These are phyloP conservation scores for Ictalurus furcatus DNA, from an alignment of 2,113 vertebrate species.

Conservation along the genomic window DNA sequence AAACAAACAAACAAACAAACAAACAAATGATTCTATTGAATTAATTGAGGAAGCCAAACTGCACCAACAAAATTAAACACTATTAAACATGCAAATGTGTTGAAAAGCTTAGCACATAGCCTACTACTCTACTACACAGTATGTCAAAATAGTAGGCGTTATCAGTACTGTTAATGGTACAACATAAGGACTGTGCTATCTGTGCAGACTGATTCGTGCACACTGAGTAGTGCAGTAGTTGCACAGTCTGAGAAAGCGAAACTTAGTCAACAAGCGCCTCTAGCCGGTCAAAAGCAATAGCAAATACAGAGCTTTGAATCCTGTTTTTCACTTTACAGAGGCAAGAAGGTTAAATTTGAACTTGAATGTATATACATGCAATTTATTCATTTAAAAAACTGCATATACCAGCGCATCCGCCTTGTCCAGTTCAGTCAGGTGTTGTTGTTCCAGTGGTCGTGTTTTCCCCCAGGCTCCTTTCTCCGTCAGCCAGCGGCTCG, in stretches of 20 bases:
- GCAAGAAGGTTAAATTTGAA: not conserved
- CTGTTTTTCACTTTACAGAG: not conserved
- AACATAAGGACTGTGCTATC: not conserved
- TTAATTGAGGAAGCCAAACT: not conserved
- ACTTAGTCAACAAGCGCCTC: not conserved
- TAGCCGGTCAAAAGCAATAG: not conserved
- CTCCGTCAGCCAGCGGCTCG: constrained; percentile 56
- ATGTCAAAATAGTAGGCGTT: not conserved
- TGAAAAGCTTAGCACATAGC: not conserved
- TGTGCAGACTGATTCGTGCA: not conserved
- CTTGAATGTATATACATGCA: not conserved
- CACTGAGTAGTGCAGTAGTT: not conserved
- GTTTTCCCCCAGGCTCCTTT: constrained; percentile 65
- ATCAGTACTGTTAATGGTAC: not conserved
- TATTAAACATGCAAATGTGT: not conserved
- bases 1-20: not conserved
- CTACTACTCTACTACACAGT: not conserved
- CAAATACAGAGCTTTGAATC: not conserved
- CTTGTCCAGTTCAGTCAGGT: constrained; percentile 72
- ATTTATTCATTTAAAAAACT: not conserved
- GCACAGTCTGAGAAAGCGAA: not conserved
- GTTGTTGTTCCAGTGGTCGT: constrained; percentile 65
- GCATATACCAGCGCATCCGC: constrained; percentile 74
- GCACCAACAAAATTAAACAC: not conserved
- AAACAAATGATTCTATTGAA: not conserved